Evolutionary conservation across 2,797 vertebrate species (phyloP).

Genomic region (Oophaga sylvatica): DNA sequence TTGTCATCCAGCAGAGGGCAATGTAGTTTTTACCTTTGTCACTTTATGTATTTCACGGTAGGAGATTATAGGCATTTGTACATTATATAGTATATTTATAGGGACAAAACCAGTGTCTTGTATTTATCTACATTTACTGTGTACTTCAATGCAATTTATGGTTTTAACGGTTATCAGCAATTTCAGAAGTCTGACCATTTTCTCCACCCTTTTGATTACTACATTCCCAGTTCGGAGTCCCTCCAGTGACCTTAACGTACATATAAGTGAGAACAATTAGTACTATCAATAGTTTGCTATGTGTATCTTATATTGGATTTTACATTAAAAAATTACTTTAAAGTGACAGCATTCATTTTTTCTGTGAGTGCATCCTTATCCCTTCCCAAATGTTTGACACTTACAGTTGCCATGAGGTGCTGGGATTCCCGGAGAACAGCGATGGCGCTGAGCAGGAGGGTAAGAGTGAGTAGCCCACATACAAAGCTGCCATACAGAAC

Average conservation of each 20-base stretch:
- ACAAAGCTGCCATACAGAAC: slow-evolving; percentile 68
- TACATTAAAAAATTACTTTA: background rate
- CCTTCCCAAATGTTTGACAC: slow-evolving; percentile 55
- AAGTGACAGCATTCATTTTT: background rate
- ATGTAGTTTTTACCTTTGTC: background rate
- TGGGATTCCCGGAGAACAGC: slow-evolving; percentile 69
- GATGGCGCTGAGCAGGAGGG: slow-evolving; percentile 65
- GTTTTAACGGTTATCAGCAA: background rate
- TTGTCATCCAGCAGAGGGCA: slow-evolving; percentile 17
- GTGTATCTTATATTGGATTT: too few relatives aligned
- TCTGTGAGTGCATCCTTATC: background rate
- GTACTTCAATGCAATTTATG: background rate
- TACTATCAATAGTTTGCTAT: too few relatives aligned
- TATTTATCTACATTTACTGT: background rate
- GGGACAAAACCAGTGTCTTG: background rate
- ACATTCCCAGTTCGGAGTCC: background rate
- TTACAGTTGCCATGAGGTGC: slow-evolving; percentile 71
- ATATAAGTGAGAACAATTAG: too few relatives aligned
- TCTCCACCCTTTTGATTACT: background rate
- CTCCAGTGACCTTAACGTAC: too few relatives aligned
- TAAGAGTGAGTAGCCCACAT: slow-evolving; percentile 69
- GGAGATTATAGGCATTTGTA: background rate
- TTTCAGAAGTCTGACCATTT: background rate
- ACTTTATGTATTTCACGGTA: background rate
- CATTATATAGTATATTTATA: background rate